phyloP scores from a whole-genome alignment of 23 tunicate genomes.

The Trididemnum nubilum region DNA sequence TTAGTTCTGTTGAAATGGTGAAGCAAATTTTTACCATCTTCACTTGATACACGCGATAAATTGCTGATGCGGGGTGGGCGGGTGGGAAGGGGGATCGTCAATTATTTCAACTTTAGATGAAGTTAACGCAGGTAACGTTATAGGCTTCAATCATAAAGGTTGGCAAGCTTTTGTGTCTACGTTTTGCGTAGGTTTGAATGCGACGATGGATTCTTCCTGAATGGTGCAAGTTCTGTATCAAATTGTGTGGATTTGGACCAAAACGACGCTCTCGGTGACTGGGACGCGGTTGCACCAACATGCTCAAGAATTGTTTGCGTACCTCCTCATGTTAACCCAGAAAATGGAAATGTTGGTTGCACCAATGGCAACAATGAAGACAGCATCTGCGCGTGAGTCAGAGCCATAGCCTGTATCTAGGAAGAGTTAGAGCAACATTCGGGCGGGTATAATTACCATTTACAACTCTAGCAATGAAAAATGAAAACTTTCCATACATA shows the following conservation, averaged over 20 bases:
- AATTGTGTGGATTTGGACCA: conserved; percentile 32
- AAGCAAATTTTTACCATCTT: too few species aligned
- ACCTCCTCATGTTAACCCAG: conserved; percentile 19
- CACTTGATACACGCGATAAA: too few species aligned
- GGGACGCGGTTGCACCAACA: conserved; percentile 10
- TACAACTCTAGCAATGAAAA: too few species aligned
- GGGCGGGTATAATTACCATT: too few species aligned
- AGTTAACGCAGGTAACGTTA: too few species aligned
- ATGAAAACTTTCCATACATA: too few species aligned
- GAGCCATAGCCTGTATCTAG: background rate
- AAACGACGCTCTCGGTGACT: conserved; percentile 18
- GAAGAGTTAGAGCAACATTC: too few species aligned
- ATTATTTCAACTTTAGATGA: too few species aligned
- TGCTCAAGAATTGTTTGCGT: conserved; percentile 21
- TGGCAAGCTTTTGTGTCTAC: background rate
- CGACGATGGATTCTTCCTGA: conserved; percentile 24
- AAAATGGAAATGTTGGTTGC: conserved; percentile 7
- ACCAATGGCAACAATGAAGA: background rate
- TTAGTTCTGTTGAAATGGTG: too few species aligned
- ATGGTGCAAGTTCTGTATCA: conserved; percentile 1
- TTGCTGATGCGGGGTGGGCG: too few species aligned
- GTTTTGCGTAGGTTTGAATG: background rate
- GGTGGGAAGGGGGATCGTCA: too few species aligned
- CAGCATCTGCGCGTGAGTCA: conserved; percentile 26
- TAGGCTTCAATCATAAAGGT: background rate